Conservation (phyloP, 1,140 invertebrate species). For the Elysia chlorotica region DNA sequence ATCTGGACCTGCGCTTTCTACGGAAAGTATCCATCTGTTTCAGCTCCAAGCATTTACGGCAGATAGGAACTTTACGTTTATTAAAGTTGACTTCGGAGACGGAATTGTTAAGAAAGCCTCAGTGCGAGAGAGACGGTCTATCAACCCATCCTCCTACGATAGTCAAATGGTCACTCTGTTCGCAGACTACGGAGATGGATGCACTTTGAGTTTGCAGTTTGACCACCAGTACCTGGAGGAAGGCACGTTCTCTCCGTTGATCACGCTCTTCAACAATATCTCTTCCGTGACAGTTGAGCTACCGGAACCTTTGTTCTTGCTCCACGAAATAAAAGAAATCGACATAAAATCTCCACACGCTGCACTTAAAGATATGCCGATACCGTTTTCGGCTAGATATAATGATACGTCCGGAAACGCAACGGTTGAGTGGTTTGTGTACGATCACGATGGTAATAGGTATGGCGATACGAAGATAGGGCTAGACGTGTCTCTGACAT, state of each 20-base stretch:
- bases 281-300: neutral
- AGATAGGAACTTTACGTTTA: neutral
- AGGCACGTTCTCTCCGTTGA: neutral
- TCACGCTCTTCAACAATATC: constrained; percentile 6
- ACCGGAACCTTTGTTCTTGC: neutral
- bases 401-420: constrained; percentile 1
- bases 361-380: neutral
- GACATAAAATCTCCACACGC: neutral
- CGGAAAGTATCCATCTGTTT: no score
- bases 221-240: constrained; percentile 10
- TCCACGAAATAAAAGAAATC: neutral
- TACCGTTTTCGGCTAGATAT: neutral
- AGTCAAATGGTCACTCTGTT: neutral
- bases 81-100: constrained; percentile 14
- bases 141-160: neutral
- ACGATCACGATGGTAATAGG: neutral
- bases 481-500: no score
- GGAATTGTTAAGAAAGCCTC: constrained; percentile 3
- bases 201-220: constrained; percentile 11
- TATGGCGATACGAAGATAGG: neutral
- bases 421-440: constrained; percentile 1
- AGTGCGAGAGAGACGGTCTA: constrained; percentile 9
- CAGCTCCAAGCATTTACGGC: constrained; percentile 9
- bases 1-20: no score
- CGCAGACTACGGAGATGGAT: constrained; percentile 8